phyloP scores from a whole-genome alignment of 1,140 invertebrate species.

The Heliconius himera region DNA sequence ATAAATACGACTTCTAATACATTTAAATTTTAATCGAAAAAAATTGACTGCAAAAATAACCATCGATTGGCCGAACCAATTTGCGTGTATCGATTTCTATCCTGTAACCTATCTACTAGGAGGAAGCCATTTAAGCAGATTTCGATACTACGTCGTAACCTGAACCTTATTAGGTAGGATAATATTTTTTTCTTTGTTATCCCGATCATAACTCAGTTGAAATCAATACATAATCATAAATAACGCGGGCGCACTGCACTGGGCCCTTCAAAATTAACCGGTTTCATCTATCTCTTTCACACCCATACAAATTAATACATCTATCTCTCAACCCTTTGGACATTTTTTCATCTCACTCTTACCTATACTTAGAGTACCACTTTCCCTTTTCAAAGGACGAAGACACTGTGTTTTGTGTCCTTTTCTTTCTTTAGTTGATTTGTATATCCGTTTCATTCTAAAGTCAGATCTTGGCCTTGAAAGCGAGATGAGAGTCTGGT shows the following conservation, averaged over 20 bases:
- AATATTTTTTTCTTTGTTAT: constrained; percentile 45
- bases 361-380: constrained; percentile 71
- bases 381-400: constrained; percentile 81
- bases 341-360: constrained; percentile 80
- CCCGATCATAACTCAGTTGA: constrained; percentile 51
- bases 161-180: not conserved
- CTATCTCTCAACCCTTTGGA: constrained; percentile 66
- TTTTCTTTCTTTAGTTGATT: constrained; percentile 26
- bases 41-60: too few relatives aligned
- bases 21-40: too few relatives aligned
- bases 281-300: constrained; percentile 60
- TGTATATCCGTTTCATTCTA: constrained; percentile 52
- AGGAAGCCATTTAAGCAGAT: constrained; percentile 1
- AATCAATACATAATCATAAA: constrained; percentile 69
- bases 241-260: constrained; percentile 65
- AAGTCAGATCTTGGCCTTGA: constrained; percentile 78
- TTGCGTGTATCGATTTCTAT: not conserved
- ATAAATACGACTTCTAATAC: too few relatives aligned
- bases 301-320: constrained; percentile 29
- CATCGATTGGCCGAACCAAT: too few relatives aligned
- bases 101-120: constrained; percentile 1
- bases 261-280: constrained; percentile 80
- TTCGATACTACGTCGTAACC: constrained; percentile 3
- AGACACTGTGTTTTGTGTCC: constrained; percentile 60
- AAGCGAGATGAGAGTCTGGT: constrained; percentile 72